These are phyloP conservation scores for Oreochromis tanganicae DNA, from an alignment of 2,113 vertebrate genomes.

Conservation along the genomic window DNA sequence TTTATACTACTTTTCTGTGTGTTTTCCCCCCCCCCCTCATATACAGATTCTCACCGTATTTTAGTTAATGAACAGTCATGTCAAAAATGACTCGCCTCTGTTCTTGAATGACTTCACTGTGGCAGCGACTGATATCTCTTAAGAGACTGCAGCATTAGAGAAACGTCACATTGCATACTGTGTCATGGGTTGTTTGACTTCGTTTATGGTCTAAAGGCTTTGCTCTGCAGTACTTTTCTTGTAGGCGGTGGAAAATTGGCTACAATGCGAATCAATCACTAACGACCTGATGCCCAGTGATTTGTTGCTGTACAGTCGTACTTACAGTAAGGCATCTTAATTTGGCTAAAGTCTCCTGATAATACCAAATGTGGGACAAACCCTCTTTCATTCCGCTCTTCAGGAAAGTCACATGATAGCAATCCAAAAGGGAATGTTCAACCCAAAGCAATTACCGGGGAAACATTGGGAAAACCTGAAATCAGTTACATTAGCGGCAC, in stretches of 20 bases:
- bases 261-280: neutral
- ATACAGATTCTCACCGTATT: neutral
- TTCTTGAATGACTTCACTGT: neutral
- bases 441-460: constrained; percentile 42
- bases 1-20: neutral
- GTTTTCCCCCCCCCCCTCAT: fast-evolving
- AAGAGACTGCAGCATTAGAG: neutral
- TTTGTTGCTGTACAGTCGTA: constrained; percentile 7
- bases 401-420: constrained; percentile 59
- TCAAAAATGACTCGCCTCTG: neutral
- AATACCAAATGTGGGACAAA: constrained; percentile 58
- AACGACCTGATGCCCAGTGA: constrained; percentile 11
- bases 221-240: neutral
- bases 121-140: neutral
- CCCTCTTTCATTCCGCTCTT: constrained; percentile 62
- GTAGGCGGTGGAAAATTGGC: neutral
- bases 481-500: constrained; percentile 67
- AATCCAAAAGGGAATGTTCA: constrained; percentile 59
- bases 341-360: constrained; percentile 46
- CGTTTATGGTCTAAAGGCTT: neutral
- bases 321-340: constrained; percentile 44
- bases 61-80: neutral
- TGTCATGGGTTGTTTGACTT: neutral
- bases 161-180: neutral
- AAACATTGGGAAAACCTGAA: constrained; percentile 58